Conservation (phyloP, 2,797 vertebrate species). For the Thripadectes ignobilis region DNA sequence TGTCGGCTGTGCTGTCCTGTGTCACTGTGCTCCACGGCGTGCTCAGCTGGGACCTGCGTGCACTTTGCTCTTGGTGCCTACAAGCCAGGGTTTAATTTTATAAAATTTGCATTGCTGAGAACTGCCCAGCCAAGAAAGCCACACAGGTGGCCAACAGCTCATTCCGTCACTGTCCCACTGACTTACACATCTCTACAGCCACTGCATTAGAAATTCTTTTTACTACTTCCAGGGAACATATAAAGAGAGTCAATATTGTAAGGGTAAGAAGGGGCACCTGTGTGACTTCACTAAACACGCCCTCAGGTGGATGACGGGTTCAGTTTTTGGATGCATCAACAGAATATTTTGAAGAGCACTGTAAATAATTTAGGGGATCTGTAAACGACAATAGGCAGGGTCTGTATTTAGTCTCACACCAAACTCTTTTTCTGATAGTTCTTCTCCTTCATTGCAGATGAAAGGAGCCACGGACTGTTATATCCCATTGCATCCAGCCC, state of each 20-base stretch:
- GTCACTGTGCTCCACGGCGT: fast-evolving
- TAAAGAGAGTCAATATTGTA: neutral
- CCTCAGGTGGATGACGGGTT: neutral
- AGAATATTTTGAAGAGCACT: neutral
- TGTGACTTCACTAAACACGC: neutral
- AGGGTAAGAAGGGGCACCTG: neutral
- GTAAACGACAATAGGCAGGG: neutral
- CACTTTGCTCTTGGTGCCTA: neutral
- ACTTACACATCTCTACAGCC: no score
- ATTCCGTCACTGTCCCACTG: fast-evolving
- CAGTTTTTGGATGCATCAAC: neutral
- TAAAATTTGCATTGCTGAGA: neutral
- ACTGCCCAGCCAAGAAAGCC: neutral
- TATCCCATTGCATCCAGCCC: neutral
- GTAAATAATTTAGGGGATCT: neutral
- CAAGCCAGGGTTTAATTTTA: fast-evolving
- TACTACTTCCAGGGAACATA: neutral
- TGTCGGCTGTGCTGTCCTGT: fast-evolving
- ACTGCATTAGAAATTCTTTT: neutral
- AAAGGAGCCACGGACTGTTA: neutral
- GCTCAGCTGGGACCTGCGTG: neutral
- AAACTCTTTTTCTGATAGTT: neutral
- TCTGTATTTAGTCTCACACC: neutral
- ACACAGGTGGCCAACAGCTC: no score
- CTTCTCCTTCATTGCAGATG: neutral